Evolutionary conservation across 2,888 invertebrate genomes (phyloP), one percentile per base, ranked within the genome.

Genomic region (Hydropsyche betteni): DNA sequence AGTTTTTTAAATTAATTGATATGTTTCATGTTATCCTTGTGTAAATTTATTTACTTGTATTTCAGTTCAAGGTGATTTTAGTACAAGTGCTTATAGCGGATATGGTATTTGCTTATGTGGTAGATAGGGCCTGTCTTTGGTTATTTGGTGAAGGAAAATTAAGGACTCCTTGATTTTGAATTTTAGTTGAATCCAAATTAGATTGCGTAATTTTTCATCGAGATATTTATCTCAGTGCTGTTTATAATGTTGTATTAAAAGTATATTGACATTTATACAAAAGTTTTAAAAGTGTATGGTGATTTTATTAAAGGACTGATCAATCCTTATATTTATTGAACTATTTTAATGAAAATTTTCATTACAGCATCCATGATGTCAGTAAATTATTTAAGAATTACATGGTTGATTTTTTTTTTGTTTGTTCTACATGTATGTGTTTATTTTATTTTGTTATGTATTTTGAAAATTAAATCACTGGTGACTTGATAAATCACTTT

Each of bases 51-150:
- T 81, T 81, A 84, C 83, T 80, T 84, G 83, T 36, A 33, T 89
- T 91, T 72, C 90, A 98, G 98, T 98, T 97, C 84, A 96, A 98
- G 80, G 89, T 91, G 80, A 92, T 93, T 79, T 87, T 99, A 82
- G 90, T 99, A 71, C 89, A 90, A 84, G 93, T 96, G 14, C 88
- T 99, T 80, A 87, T 94, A 80, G 92, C 92, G 0, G 98, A 99
- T 84, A 93, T 98, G 84, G 84, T 92, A 79, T 91, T 94, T 82
- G 95, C 98, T 4, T 98, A 92, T 83, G 82, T 93, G 24, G 92
- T 94, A 78, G 99, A 99, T 85, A 90, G 96, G 81, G 82, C 90
- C 52, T 96, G 96, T 85, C 89, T 95, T 82, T 93, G 93, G 89
- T 86, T 96, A 69, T 95, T 95, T 83, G 95, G 96, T 34, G 95